Conservation (phyloP, 2,113 vertebrate species). For the Lanius collurio region DNA sequence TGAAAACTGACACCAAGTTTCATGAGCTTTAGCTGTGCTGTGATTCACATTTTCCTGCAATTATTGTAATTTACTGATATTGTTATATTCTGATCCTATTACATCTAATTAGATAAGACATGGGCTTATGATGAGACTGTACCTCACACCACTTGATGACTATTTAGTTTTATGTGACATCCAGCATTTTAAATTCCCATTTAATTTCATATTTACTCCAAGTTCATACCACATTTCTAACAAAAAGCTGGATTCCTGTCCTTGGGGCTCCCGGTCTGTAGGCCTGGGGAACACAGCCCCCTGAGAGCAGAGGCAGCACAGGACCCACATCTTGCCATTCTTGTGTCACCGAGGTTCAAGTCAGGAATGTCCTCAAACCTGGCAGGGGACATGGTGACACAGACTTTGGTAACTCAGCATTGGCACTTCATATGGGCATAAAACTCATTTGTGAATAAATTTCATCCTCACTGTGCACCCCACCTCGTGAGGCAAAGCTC, state of each 20-base stretch:
- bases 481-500: rapidly evolving
- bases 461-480: not conserved
- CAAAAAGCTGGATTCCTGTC: rapidly evolving
- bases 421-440: rapidly evolving
- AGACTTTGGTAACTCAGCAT: not conserved
- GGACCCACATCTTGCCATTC: not conserved
- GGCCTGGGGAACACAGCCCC: not conserved
- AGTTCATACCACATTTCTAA: not conserved
- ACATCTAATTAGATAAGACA: not conserved
- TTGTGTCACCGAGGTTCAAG: not conserved
- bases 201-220: not conserved
- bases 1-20: not conserved
- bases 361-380: not conserved
- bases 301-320: not conserved
- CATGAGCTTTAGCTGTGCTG: not conserved
- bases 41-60: not conserved
- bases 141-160: rapidly evolving
- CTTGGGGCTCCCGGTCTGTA: not conserved
- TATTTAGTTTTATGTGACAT: not conserved
- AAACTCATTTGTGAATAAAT: not conserved
- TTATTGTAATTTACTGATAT: not conserved
- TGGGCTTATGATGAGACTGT: not conserved
- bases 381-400: not conserved
- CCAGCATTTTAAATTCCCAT: not conserved
- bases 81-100: not conserved